Base-by-base conservation (phyloP, 2,888 invertebrate genomes). In the Drosophila borborema region DNA sequence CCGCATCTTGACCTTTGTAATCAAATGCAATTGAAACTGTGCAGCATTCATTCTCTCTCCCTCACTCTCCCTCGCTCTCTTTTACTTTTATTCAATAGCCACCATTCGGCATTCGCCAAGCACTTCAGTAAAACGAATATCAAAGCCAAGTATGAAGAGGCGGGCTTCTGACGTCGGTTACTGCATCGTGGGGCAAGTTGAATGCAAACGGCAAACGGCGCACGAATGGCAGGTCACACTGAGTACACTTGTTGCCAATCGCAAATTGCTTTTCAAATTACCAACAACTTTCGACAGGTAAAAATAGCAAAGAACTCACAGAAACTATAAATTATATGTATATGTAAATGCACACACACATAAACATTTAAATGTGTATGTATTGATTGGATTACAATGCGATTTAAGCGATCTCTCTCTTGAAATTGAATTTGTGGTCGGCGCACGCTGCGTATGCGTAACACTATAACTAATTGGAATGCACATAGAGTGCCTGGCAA, bases 181-280 rank as follows among this genome's bases (percentile, higher is more conserved):
- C 18, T 45, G 34, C 56, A 40, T 31, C 20, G 14, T 43, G 53
- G 43, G 49, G 45, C 66, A 68, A 38, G 40, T 36, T 55, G 55
- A 67, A 67, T 41, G 41, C 28, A 10, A 46, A 10, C 28, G 63
- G 56, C 31, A n/a, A n/a, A n/a, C n/a, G n/a, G n/a, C n/a, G 34
- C 64, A 62, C 67, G 64, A 71, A 67, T 55, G 48, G 65, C 67
- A 18, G 63, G 53, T 43, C 38, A 14, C 68, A 64, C 65, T 64
- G 68, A 81, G 85, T 70, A 77, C 83, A 86, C 86, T 86, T 86
- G 86, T 86, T 86, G 86, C 82, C 83, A 69, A 76, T 82, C 67
- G 61, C 54, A 74, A 74, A 79, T 69, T 73, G 82, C 68, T 74
- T 88, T 66, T 66, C 74, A 80, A 75, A 77, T 82, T 20, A 16